Evolutionary conservation across 2,888 invertebrate genomes (phyloP).

Genomic region (Fragum whitleyi): DNA sequence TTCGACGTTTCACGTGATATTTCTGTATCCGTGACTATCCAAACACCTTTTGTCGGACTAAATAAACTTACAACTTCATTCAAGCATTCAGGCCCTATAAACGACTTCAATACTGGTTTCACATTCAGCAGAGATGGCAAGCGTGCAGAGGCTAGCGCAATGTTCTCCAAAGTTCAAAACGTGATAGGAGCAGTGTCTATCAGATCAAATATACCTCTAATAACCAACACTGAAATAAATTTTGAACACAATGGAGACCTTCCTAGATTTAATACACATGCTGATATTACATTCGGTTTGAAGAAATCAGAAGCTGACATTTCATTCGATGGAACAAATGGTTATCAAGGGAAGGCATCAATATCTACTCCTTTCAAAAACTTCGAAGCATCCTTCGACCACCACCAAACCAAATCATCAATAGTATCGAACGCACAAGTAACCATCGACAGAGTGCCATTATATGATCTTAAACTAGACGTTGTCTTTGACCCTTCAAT

Average conservation of each 20-base stretch:
- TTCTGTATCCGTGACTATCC: slow-evolving; percentile 18
- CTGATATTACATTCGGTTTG: slow-evolving; percentile 18
- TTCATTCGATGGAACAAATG: slow-evolving; percentile 35
- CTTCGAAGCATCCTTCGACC: background rate
- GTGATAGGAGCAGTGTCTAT: slow-evolving; percentile 24
- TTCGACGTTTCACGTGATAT: slow-evolving; percentile 32
- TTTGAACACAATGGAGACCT: background rate
- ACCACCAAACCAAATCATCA: background rate
- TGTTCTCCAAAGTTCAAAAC: slow-evolving; percentile 18
- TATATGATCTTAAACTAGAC: background rate
- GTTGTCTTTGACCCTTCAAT: background rate
- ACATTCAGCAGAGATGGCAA: slow-evolving; percentile 27
- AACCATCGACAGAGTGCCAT: background rate
- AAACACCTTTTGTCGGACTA: slow-evolving; percentile 37
- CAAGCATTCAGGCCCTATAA: slow-evolving; percentile 24
- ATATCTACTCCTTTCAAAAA: background rate
- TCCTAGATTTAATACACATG: slow-evolving; percentile 22
- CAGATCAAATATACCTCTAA: slow-evolving; percentile 11
- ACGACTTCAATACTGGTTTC: slow-evolving; percentile 40
- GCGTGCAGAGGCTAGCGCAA: slow-evolving; percentile 20
- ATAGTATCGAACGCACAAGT: background rate
- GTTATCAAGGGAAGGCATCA: slow-evolving; percentile 27
- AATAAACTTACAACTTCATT: slow-evolving; percentile 41
- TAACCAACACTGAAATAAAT: background rate
- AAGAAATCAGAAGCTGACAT: slow-evolving; percentile 24